Conservation (phyloP, 1,140 invertebrate genomes). For the Archivesica marissinica region DNA sequence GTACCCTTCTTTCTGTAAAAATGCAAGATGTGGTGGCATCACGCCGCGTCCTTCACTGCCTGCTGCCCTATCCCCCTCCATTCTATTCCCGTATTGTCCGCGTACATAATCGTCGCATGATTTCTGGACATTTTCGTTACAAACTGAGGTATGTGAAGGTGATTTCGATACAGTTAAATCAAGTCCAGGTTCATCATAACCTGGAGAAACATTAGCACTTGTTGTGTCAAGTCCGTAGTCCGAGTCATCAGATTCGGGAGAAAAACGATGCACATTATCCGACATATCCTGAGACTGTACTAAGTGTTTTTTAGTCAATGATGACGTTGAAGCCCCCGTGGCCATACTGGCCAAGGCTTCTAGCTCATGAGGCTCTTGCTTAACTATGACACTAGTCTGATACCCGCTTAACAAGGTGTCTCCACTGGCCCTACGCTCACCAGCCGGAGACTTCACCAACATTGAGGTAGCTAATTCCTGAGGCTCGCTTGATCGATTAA, state of each 20-base stretch:
- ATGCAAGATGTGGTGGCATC: constrained; percentile 9
- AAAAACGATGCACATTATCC: constrained; percentile 43
- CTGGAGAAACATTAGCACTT: constrained; percentile 60
- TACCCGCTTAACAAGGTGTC: constrained; percentile 55
- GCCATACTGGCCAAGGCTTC: constrained; percentile 44
- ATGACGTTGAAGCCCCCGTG: constrained; percentile 22
- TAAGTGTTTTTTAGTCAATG: constrained; percentile 32
- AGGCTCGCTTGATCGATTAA: constrained; percentile 46
- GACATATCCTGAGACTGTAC: constrained; percentile 38
- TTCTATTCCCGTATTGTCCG: constrained; percentile 29
- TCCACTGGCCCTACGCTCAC: constrained; percentile 28
- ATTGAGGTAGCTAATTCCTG: constrained; percentile 65
- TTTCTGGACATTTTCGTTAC: constrained; percentile 53
- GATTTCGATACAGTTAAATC: constrained; percentile 64
- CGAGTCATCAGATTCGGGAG: constrained; percentile 40
- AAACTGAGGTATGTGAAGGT: constrained; percentile 64
- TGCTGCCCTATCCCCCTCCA: neutral
- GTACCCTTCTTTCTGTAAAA: constrained; percentile 12
- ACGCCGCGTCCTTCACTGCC: neutral
- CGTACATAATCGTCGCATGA: constrained; percentile 43
- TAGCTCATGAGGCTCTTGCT: constrained; percentile 70
- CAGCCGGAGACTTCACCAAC: constrained; percentile 51
- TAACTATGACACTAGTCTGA: constrained; percentile 69
- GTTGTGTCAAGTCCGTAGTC: constrained; percentile 37
- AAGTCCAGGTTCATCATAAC: constrained; percentile 57